Conservation (phyloP, 2,113 vertebrate genomes). For the Cynocephalus volans region DNA sequence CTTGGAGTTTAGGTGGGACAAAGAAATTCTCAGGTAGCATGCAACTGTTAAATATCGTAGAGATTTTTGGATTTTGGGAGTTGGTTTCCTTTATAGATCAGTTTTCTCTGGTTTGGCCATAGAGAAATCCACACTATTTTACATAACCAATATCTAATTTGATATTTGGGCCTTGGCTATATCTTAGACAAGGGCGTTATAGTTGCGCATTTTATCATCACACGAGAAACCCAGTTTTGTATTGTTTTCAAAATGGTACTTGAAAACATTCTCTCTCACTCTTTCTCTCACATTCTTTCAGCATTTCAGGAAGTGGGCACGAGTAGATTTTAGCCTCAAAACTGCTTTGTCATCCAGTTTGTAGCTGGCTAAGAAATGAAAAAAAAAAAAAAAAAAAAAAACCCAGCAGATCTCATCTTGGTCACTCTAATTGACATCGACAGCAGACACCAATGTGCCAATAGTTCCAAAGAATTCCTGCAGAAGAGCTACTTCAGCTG, state of each 20-base stretch:
- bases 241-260: slow-evolving; percentile 59
- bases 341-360: slow-evolving; percentile 79
- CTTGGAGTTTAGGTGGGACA: not conserved
- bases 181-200: not conserved
- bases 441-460: slow-evolving; percentile 68
- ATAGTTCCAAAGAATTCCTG: not conserved
- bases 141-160: not conserved
- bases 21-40: not conserved
- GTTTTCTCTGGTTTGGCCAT: not conserved
- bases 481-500: slow-evolving; percentile 62
- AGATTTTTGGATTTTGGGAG: not conserved
- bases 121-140: not conserved
- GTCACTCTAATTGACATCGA: slow-evolving; percentile 75
- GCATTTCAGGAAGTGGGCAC: slow-evolving; percentile 72
- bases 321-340: slow-evolving; percentile 73
- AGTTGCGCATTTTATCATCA: not conserved
- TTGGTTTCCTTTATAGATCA: not conserved
- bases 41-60: not conserved
- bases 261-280: not conserved
- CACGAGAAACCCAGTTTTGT: not conserved
- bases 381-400: slow-evolving; percentile 20
- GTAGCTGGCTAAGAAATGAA: slow-evolving; percentile 23
- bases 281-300: slow-evolving; percentile 26
- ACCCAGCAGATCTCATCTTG: slow-evolving; percentile 74
- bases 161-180: not conserved